Conservation (phyloP, 2,113 vertebrate species). For the Alligator sinensis region DNA sequence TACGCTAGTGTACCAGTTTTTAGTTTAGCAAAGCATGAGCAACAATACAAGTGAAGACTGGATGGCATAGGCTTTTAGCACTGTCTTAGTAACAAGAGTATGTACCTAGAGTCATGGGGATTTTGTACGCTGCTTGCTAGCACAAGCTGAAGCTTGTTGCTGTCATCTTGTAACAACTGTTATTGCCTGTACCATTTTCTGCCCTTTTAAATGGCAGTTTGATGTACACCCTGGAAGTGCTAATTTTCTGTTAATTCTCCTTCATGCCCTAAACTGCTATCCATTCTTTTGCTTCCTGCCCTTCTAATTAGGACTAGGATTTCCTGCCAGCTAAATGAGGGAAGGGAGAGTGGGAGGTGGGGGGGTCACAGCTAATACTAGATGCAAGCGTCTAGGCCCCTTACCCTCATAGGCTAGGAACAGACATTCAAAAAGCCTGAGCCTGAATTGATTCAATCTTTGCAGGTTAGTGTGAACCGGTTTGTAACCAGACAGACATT, state of each 20-base stretch:
- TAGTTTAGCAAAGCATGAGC: background rate
- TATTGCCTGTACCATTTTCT: background rate
- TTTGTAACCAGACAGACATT: no score
- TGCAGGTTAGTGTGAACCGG: no score
- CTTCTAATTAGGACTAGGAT: background rate
- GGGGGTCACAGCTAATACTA: background rate
- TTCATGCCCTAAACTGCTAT: background rate
- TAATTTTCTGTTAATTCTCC: background rate
- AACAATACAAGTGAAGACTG: rapidly evolving
- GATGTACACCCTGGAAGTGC: background rate
- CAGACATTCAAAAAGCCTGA: no score
- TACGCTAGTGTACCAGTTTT: rapidly evolving
- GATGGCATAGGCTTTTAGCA: background rate
- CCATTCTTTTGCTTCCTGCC: background rate
- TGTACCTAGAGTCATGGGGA: background rate
- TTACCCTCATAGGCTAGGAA: background rate
- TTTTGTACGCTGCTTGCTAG: rapidly evolving
- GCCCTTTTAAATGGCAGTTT: background rate
- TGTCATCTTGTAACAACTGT: rapidly evolving
- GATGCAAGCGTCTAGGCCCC: background rate
- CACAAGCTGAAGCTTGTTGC: background rate
- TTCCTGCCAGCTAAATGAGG: background rate
- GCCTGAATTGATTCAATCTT: no score
- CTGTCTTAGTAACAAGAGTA: background rate
- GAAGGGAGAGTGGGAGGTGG: background rate